A percentile compares a stretch with the other conserved stretches of the same genome.
Evolutionary conservation across 2,888 invertebrate genomes (phyloP).

Genomic region (Eupithecia pulchellata): DNA sequence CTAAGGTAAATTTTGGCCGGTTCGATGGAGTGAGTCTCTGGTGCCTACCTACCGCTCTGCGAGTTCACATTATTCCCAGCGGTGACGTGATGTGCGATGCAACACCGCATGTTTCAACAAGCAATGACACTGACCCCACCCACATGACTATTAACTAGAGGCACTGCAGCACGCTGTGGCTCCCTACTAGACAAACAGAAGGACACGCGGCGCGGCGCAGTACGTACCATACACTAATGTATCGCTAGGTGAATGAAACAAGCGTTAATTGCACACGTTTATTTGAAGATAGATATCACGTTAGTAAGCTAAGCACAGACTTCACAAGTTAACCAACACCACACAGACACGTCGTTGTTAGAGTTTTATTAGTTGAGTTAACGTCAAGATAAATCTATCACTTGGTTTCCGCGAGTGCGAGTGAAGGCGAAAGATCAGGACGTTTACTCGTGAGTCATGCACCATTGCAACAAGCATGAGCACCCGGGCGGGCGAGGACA

Average conservation of each 20-base stretch:
- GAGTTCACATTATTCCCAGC: no score
- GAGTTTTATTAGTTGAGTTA: background rate
- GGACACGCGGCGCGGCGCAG: no score
- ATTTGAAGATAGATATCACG: conserved; percentile 50
- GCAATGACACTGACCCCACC: no score
- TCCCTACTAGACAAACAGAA: no score
- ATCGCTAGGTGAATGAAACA: conserved; percentile 65
- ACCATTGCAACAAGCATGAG: background rate
- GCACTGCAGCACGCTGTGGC: no score
- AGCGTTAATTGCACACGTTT: conserved; percentile 68
- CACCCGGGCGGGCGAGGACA: background rate
- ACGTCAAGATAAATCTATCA: background rate
- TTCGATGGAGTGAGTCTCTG: no score
- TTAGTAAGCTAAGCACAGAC: conserved; percentile 29
- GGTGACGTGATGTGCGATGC: no score
- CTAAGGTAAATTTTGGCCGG: no score
- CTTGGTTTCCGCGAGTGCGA: background rate
- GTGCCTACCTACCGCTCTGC: no score
- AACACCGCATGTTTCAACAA: no score
- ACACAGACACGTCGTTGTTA: conserved; percentile 7
- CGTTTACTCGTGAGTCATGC: background rate
- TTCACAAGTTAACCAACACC: conserved; percentile 26
- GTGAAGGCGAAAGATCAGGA: background rate
- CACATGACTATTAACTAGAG: no score
- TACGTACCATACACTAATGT: no score